phyloP scores from a whole-genome alignment of 2,888 invertebrate genomes.

The Hypercompe scribonia region DNA sequence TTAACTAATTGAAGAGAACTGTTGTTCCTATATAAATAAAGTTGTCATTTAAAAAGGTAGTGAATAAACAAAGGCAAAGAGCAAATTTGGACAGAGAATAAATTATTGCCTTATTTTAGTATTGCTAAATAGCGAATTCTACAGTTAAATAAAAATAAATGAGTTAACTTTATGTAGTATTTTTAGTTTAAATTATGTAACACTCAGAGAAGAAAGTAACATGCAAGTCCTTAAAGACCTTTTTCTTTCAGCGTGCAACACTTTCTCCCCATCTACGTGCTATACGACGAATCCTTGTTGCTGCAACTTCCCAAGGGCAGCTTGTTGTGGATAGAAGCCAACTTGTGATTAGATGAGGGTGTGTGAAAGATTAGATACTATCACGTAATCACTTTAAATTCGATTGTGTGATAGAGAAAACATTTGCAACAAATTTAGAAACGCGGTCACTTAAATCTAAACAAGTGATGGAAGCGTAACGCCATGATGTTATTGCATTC shows the following conservation, averaged over 20 bases:
- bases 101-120: background rate
- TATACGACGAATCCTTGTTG: slow-evolving; percentile 79
- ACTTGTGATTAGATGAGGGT: slow-evolving; percentile 65
- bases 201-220: background rate
- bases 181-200: background rate
- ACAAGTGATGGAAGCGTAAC: background rate
- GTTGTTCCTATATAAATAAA: too few relatives aligned
- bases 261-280: slow-evolving; percentile 75
- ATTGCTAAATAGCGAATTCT: background rate
- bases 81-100: too few relatives aligned
- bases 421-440: background rate
- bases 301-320: slow-evolving; percentile 77
- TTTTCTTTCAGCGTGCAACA: slow-evolving; percentile 70
- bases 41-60: too few relatives aligned
- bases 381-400: background rate
- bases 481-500: background rate
- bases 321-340: slow-evolving; percentile 69
- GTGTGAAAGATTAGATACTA: background rate
- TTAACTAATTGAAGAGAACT: background rate
- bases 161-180: background rate
- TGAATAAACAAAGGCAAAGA: too few relatives aligned
- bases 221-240: too few relatives aligned
- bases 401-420: background rate
- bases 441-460: background rate
- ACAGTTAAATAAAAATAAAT: too few relatives aligned